Evolutionary conservation across 2,113 vertebrate species (phyloP).

Genomic region (Ondatra zibethicus): DNA sequence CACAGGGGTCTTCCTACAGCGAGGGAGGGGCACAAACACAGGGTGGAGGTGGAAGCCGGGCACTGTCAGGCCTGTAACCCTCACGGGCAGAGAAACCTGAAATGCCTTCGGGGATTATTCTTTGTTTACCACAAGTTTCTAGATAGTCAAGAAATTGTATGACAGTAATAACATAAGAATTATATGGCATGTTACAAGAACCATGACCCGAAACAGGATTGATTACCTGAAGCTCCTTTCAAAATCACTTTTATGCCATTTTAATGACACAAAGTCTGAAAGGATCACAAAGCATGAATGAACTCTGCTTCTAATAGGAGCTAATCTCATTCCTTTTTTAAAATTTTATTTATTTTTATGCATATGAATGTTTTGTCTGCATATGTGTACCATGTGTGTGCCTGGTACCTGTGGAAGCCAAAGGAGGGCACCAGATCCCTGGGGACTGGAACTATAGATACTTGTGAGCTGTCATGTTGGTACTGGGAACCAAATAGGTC

Average conservation of each 20-base stretch:
- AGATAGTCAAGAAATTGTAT: constrained; percentile 1
- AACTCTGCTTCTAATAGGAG: background rate
- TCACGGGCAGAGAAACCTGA: constrained; percentile 20
- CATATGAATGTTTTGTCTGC: background rate
- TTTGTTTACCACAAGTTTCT: constrained; percentile 21
- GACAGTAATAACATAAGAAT: constrained; percentile 16
- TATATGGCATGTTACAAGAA: background rate
- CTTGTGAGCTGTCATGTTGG: background rate
- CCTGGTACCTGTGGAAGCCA: background rate
- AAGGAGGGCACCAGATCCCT: background rate
- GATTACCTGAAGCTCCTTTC: constrained; percentile 21
- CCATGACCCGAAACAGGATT: background rate
- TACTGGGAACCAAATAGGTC: background rate
- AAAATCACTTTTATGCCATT: constrained; percentile 38
- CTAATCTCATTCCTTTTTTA: background rate
- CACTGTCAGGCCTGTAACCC: background rate
- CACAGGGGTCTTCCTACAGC: constrained; percentile 13
- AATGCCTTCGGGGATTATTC: constrained; percentile 26
- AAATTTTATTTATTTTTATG: background rate
- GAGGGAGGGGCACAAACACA: background rate
- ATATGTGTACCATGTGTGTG: background rate
- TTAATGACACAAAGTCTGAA: constrained; percentile 1
- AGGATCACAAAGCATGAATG: constrained; percentile 40
- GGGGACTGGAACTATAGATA: background rate
- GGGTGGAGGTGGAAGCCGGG: background rate